Percentiles rank a stretch among this genome's conserved stretches.
Evolutionary conservation across 1,140 invertebrate species (phyloP).

Genomic region (Caenorhabditis inopinata): DNA sequence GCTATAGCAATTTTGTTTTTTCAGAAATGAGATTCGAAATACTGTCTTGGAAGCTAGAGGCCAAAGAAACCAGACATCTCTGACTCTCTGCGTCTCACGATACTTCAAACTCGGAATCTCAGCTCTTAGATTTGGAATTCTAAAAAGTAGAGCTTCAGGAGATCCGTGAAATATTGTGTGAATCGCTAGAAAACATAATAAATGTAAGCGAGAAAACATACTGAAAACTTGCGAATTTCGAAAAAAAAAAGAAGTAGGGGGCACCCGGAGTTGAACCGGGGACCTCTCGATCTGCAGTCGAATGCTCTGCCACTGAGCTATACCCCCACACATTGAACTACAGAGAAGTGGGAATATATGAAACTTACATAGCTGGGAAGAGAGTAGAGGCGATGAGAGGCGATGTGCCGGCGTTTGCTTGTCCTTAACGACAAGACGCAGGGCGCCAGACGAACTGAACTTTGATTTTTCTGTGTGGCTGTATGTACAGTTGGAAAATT

Average conservation of each 20-base stretch:
- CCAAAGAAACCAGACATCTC: no score
- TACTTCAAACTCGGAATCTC: no score
- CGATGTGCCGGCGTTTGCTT: neutral
- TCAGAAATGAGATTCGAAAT: no score
- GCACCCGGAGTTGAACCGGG: conserved; percentile 69
- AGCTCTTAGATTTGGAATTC: no score
- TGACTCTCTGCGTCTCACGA: no score
- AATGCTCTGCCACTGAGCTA: conserved; percentile 71
- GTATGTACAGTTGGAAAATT: neutral
- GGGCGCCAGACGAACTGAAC: neutral
- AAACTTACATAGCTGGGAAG: neutral
- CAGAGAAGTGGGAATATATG: neutral
- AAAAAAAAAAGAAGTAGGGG: conserved; percentile 32
- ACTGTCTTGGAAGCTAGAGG: no score
- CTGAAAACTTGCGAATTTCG: no score
- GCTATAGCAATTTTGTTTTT: no score
- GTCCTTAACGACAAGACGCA: conserved; percentile 4
- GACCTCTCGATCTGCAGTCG: conserved; percentile 70
- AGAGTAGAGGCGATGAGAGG: neutral
- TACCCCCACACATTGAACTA: conserved; percentile 52
- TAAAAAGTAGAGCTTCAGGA: no score
- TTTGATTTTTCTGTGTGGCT: no score
- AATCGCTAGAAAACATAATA: no score
- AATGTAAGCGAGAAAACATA: neutral
- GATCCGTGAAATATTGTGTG: no score